Conservation (phyloP, 2,888 invertebrate species). For the Oscheius sp. region DNA sequence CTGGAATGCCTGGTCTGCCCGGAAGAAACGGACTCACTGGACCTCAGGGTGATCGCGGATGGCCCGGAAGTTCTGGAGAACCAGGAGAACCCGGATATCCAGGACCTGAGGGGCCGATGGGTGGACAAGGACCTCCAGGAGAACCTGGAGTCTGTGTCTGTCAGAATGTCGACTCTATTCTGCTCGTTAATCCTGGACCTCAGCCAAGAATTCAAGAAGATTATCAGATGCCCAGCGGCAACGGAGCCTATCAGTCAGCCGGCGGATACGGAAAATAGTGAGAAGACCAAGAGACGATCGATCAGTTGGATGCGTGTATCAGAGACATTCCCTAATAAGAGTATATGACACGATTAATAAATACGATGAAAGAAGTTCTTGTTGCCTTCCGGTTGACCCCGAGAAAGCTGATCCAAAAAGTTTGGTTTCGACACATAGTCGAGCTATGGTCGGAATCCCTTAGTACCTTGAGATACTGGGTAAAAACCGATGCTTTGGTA, state of each 20-base stretch:
- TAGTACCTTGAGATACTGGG: too few relatives aligned
- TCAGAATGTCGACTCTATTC: slow-evolving; percentile 72
- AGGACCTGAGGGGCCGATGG: slow-evolving; percentile 70
- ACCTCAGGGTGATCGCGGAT: slow-evolving; percentile 60
- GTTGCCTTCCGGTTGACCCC: too few relatives aligned
- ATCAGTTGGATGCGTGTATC: slow-evolving; percentile 19
- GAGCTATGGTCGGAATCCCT: too few relatives aligned
- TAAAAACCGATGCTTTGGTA: too few relatives aligned
- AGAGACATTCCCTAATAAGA: slow-evolving; percentile 27
- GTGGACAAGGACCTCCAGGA: slow-evolving; percentile 50
- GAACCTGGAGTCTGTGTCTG: slow-evolving; percentile 72
- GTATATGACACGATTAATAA: not conserved
- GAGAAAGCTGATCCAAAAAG: too few relatives aligned
- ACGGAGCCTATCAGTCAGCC: slow-evolving; percentile 17
- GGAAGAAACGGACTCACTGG: slow-evolving; percentile 71
- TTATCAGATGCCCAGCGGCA: slow-evolving; percentile 5
- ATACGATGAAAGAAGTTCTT: too few relatives aligned
- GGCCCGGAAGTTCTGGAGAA: slow-evolving; percentile 70
- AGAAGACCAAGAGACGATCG: not conserved
- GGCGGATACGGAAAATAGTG: slow-evolving; percentile 32
- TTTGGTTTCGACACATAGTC: too few relatives aligned
- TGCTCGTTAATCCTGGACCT: slow-evolving; percentile 70
- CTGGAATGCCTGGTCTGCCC: slow-evolving; percentile 71
- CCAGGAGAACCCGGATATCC: slow-evolving; percentile 70
- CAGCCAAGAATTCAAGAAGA: slow-evolving; percentile 64